Base-by-base conservation (phyloP, 2,113 vertebrate species). In the Vicugna pacos region DNA sequence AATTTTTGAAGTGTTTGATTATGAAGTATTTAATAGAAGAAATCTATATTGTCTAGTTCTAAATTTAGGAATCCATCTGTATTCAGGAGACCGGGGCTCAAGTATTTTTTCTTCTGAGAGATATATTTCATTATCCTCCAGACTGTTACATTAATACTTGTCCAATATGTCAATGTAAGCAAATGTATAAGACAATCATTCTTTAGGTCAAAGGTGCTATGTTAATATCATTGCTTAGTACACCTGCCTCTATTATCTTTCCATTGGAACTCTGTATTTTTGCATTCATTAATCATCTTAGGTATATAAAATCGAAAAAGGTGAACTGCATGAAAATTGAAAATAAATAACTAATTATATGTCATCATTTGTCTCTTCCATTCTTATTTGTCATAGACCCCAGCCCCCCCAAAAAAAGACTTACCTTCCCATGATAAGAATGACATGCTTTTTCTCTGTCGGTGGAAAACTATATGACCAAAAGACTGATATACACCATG, bases 311-410 rank as follows among this genome's bases (percentile, higher is more conserved):
- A 79, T 83, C 86, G 2, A 16, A 50, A n/a, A 85, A 28, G 22
- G 0, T 70, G 8, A 54, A 72, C 0, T 76, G 20, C 20, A 75
- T 89, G 6, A 75, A 67, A 69, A 54, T 42, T 81, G 2, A 91
- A 69, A 98, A 98, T 98, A 98, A 98, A 97, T n/a, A 94, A 64
- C 80, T 93, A 32, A 76, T 80, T 28, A 54, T 50, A 30, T 60
- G 73, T 19, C 28, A 73, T 6, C 20, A 0, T 65, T 73, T 95
- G 69, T 76, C 11, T 94, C 15, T 75, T 82, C 56, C 35, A 5
- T 91, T 5, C 1, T 96, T 91, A 30, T 70, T 81, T 93, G 19
- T 72, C 30, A 92, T 30, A 35, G 32, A 35, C 35, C 54, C 32
- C 14, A 42, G 4, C 38, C 38, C 38, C 38, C 38, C 38, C 38